Conservation (phyloP, 1,140 invertebrate genomes). For the Neodiprion lecontei region DNA sequence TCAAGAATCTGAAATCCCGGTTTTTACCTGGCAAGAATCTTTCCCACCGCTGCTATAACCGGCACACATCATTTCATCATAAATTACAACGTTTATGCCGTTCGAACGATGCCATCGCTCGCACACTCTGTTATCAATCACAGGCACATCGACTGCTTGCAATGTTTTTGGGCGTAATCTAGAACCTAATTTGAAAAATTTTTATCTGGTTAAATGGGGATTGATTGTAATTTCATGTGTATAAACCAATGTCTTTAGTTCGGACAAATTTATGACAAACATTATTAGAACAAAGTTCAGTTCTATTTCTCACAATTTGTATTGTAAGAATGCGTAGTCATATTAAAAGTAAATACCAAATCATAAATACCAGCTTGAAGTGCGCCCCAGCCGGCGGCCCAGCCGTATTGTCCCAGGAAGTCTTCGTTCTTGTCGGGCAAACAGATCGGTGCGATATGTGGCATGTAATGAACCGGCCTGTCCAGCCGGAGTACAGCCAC, state of each 20-base stretch:
- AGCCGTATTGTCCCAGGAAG: slow-evolving; percentile 88
- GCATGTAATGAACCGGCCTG: slow-evolving; percentile 86
- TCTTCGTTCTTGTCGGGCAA: slow-evolving; percentile 89
- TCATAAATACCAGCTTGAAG: slow-evolving; percentile 71
- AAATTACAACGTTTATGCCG: slow-evolving; percentile 91
- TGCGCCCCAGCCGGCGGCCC: slow-evolving; percentile 94
- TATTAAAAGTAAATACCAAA: background rate
- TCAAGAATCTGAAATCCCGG: background rate
- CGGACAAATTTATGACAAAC: background rate
- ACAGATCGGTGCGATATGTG: slow-evolving; percentile 93
- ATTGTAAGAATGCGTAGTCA: background rate
- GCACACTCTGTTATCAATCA: slow-evolving; percentile 87
- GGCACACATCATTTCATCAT: slow-evolving; percentile 97
- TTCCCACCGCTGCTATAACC: slow-evolving; percentile 91
- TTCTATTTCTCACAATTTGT: slow-evolving; percentile 9
- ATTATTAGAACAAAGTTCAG: background rate
- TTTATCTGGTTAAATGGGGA: slow-evolving; percentile 2
- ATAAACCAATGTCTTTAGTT: slow-evolving; percentile 5
- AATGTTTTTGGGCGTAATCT: slow-evolving; percentile 87
- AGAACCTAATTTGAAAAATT: slow-evolving; percentile 67
- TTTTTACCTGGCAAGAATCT: slow-evolving; percentile 76
- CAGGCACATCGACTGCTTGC: slow-evolving; percentile 91
- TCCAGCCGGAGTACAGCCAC: slow-evolving; percentile 90
- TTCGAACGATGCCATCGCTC: slow-evolving; percentile 82
- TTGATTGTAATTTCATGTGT: slow-evolving; percentile 8